These are phyloP conservation scores for Trachops cirrhosus DNA, from an alignment of 2,797 vertebrate species.

Conservation along the genomic window DNA sequence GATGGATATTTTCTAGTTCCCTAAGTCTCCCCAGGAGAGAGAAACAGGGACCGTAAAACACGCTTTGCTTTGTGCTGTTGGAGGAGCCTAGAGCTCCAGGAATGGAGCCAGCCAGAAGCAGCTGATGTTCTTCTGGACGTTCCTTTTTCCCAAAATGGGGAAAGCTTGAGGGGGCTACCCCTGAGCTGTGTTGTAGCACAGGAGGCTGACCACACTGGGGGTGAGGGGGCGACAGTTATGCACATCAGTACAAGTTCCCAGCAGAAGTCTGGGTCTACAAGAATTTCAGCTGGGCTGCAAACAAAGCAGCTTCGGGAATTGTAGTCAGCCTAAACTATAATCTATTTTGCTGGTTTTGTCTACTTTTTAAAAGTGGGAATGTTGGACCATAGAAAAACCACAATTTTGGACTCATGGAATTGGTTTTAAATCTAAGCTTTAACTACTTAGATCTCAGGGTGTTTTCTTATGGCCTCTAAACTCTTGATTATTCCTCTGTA, in stretches of 20 bases:
- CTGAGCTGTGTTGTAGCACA: not conserved
- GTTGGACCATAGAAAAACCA: not conserved
- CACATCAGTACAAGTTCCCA: not conserved
- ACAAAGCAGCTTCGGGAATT: conserved; percentile 4
- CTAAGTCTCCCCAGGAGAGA: not conserved
- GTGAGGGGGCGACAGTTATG: not conserved
- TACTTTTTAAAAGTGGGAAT: conserved; percentile 18
- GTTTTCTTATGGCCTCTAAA: not conserved
- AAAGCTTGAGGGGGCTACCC: not conserved
- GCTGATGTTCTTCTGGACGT: not conserved
- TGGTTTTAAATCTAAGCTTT: not conserved
- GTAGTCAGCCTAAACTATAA: not conserved
- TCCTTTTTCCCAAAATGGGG: not conserved
- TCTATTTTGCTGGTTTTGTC: not conserved
- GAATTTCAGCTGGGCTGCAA: not conserved
- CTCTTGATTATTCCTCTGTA: not conserved
- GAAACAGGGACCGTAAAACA: not conserved
- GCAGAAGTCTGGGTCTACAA: not conserved
- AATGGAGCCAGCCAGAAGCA: not conserved
- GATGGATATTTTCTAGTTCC: not conserved
- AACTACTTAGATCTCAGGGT: not conserved
- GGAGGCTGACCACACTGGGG: not conserved
- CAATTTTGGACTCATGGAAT: not conserved
- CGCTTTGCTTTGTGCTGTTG: not conserved
- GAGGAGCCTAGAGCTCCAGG: not conserved